Evolutionary conservation across 2,797 vertebrate species (phyloP), one percentile per base, ranked within the genome.

Genomic region (Chromobotia macracanthus): DNA sequence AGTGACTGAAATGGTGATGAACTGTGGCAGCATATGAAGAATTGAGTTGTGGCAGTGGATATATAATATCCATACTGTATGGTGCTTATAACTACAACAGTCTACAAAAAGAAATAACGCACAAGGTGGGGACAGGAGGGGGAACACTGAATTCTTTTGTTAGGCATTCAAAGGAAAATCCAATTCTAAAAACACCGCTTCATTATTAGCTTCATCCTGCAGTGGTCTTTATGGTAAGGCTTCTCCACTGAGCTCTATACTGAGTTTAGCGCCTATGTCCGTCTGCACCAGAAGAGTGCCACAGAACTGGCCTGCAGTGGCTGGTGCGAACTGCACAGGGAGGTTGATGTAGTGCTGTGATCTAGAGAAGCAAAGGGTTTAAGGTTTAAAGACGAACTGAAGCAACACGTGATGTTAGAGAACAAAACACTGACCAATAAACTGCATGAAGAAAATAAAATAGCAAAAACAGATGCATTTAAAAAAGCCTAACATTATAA

Each of bases 331-430:
- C 85, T 96, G 95, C 89, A 99, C 95, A 0, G 97, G 97, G 31
- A 99, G 94, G 78, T 97, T 97, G 92, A 98, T 95, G 84, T 96
- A 99, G 89, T 98, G 97, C 80, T 94, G 95, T 5, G 95, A 92
- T 87, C 97, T 99, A 88, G 2, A 83, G 84, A 80, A 86, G 55
- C 79, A 13, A 79, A 82, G 55, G 11, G 21, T 79, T 28, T 35
- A 61, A 16, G 35, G n/a, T 41, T 50, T 23, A 1, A 56, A 25
- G 1, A 7, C 19, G 9, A 44, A 35, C 18, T 38, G 4, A 55
- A 21, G 58, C 56, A 64, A 44, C 50, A 15, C 7, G 35, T 25
- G 1, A 60, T 12, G 41, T 35, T 28, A 61, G 35, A 19, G 5
- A 48, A 25, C 9, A 64, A 21, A 56, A 71, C 35, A 19, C 3